phyloP scores from a whole-genome alignment of 2,113 vertebrate genomes.

The Corythaeola cristata region DNA sequence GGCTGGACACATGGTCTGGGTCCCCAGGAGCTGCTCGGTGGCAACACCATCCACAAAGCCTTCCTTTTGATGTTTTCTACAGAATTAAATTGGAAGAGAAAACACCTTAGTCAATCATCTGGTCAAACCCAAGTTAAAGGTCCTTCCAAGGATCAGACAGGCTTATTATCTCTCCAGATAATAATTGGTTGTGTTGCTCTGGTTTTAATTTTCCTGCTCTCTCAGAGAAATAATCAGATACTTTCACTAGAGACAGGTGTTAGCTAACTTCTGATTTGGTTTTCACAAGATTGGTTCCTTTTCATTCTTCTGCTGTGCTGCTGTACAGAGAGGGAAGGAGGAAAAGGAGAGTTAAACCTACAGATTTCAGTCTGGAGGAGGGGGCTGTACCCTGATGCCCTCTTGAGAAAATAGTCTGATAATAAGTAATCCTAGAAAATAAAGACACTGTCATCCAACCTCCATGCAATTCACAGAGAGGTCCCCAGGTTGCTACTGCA shows the following conservation, averaged over 20 bases:
- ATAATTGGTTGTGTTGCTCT: background rate
- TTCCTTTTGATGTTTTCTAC: background rate
- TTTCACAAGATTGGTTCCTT: background rate
- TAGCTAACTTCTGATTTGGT: background rate
- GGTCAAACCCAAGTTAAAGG: background rate
- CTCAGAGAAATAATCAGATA: background rate
- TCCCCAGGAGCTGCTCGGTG: background rate
- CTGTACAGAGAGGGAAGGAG: background rate
- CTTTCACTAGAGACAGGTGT: background rate
- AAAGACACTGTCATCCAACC: background rate
- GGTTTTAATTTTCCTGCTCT: background rate
- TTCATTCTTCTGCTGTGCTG: background rate
- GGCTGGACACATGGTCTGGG: too few relatives aligned
- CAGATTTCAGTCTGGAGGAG: background rate
- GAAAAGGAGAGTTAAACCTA: background rate
- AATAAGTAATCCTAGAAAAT: background rate
- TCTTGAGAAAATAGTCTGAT: background rate
- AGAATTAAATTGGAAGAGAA: background rate
- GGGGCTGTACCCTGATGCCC: background rate
- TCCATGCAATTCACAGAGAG: background rate
- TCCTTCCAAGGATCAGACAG: background rate
- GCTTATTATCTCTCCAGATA: background rate
- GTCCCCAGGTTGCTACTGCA: background rate
- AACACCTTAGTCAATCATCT: background rate
- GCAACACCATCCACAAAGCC: rapidly evolving